These are phyloP conservation scores for Saxidomus purpurata DNA, from an alignment of 1,140 invertebrate genomes.

Conservation along the genomic window DNA sequence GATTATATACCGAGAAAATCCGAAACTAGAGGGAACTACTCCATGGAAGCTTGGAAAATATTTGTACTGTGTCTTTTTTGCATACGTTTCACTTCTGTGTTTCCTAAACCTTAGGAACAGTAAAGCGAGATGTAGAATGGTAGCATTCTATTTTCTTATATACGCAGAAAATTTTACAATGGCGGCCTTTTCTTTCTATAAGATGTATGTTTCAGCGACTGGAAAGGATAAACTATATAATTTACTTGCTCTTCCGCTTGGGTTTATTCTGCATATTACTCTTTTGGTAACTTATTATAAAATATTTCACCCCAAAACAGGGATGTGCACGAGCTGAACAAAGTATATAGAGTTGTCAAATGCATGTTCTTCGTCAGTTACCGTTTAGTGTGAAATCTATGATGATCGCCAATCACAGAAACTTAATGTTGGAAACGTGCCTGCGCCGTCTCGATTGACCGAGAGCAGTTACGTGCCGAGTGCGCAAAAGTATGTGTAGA, in stretches of 20 bases:
- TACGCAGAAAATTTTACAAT: slow-evolving; percentile 39
- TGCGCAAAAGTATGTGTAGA: no score
- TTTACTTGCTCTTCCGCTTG: slow-evolving; percentile 26
- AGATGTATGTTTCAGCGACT: not conserved
- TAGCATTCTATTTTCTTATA: slow-evolving; percentile 31
- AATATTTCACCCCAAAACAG: slow-evolving; percentile 28
- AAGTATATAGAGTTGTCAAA: no score
- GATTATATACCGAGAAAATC: slow-evolving; percentile 1
- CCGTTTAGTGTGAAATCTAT: no score
- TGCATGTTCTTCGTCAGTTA: no score
- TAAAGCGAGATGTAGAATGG: not conserved
- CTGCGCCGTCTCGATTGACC: no score
- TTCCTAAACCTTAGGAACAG: slow-evolving; percentile 30
- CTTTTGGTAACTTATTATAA: slow-evolving; percentile 9
- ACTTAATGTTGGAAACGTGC: no score
- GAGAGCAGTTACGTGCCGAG: no score
- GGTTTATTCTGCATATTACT: not conserved
- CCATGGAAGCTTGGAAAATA: not conserved
- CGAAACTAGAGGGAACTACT: slow-evolving; percentile 3
- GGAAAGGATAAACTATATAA: not conserved
- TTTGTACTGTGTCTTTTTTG: slow-evolving; percentile 43
- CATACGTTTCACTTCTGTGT: slow-evolving; percentile 27
- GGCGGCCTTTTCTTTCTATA: not conserved
- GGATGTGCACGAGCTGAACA: not conserved
- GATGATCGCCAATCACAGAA: no score